Evolutionary conservation across 2,797 vertebrate species (phyloP).

Genomic region (Leptoclinus maculatus): DNA sequence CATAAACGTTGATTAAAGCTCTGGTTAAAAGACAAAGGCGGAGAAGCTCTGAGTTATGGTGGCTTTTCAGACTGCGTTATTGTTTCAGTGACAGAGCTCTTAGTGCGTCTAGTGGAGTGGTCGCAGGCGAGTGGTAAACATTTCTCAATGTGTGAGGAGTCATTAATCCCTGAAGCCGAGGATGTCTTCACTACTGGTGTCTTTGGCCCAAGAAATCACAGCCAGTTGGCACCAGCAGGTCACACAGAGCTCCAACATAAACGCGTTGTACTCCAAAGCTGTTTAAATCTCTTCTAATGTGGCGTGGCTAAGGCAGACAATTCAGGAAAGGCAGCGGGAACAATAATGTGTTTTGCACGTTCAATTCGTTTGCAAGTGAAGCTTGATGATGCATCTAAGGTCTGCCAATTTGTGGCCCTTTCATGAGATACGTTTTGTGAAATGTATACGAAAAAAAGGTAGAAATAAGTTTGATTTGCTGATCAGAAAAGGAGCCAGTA

Average conservation of each 20-base stretch:
- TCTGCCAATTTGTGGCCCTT: background rate
- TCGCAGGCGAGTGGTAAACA: slow-evolving; percentile 82
- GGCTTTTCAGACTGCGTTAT: slow-evolving; percentile 83
- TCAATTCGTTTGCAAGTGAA: slow-evolving; percentile 29
- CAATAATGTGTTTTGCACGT: background rate
- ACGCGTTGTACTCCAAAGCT: slow-evolving; percentile 60
- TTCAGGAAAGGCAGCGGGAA: slow-evolving; percentile 24
- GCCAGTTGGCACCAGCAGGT: slow-evolving; percentile 78
- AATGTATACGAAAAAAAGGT: background rate
- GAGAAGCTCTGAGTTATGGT: slow-evolving; percentile 85
- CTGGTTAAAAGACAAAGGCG: slow-evolving; percentile 86
- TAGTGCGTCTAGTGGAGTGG: slow-evolving; percentile 78
- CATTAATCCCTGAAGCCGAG: slow-evolving; percentile 83
- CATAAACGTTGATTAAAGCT: slow-evolving; percentile 90
- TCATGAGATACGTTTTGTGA: background rate
- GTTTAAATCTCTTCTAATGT: slow-evolving; percentile 69
- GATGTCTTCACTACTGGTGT: slow-evolving; percentile 75
- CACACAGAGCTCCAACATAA: slow-evolving; percentile 67
- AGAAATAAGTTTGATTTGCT: background rate
- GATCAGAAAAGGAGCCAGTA: background rate
- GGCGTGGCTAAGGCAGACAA: slow-evolving; percentile 26
- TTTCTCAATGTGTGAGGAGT: slow-evolving; percentile 79
- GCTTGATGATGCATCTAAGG: slow-evolving; percentile 11
- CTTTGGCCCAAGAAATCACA: slow-evolving; percentile 80
- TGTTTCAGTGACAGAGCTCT: slow-evolving; percentile 87